These are phyloP conservation scores for Drosophila engyochracea DNA, from an alignment of 2,888 invertebrate species.

Conservation along the genomic window DNA sequence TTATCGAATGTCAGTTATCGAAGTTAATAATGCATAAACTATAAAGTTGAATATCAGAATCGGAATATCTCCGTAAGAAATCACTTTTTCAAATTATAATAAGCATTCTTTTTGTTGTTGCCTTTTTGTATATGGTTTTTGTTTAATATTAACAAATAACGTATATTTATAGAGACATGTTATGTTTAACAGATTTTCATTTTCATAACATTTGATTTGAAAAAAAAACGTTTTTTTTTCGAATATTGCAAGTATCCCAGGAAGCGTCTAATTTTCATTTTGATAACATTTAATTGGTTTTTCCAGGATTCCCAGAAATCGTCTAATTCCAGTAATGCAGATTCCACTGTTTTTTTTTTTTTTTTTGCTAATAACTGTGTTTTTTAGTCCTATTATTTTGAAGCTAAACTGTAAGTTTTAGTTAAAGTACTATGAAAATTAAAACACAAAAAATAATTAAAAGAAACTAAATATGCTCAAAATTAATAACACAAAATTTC, in stretches of 20 bases:
- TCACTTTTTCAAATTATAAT: background rate
- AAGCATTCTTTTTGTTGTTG: background rate
- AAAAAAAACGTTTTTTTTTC: background rate
- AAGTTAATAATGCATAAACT: background rate
- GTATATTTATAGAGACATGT: slow-evolving; percentile 1
- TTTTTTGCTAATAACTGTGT: background rate
- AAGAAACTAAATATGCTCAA: background rate
- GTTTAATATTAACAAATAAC: background rate
- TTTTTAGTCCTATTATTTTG: background rate
- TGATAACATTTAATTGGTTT: background rate
- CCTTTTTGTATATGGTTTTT: background rate
- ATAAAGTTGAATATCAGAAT: background rate
- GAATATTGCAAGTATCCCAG: background rate
- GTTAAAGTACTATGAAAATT: background rate
- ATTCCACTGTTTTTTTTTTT: background rate
- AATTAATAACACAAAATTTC: background rate
- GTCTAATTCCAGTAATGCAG: background rate
- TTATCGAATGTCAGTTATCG: slow-evolving; percentile 9
- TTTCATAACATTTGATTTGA: background rate
- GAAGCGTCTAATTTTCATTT: background rate
- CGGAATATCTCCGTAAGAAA: background rate
- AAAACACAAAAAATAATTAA: background rate
- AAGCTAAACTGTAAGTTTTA: background rate
- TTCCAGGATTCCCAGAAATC: background rate
- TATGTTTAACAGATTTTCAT: background rate